phyloP scores from a whole-genome alignment of 1,140 invertebrate genomes.

The Proales similis region DNA sequence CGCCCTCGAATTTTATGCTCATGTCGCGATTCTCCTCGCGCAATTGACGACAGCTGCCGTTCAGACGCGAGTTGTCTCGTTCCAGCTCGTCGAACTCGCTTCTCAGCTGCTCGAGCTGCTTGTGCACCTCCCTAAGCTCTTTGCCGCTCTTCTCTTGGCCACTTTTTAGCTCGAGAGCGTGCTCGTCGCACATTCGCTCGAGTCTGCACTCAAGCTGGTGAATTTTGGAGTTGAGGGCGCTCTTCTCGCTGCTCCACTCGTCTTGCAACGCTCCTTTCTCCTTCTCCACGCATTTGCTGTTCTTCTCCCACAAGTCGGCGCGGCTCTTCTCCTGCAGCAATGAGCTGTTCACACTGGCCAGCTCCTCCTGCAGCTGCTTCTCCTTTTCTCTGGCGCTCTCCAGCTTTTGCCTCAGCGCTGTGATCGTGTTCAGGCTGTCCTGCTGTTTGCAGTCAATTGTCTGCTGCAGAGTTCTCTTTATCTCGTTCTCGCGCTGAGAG shows the following conservation, averaged over 20 bases:
- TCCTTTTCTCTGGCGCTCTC: conserved; percentile 5
- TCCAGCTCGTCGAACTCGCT: no score
- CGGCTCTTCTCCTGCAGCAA: conserved; percentile 6
- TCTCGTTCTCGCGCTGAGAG: conserved; percentile 11
- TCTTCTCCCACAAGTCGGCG: conserved; percentile 7
- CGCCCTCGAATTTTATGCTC: no score
- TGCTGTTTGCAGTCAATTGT: conserved; percentile 17
- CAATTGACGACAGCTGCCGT: conserved; percentile 5
- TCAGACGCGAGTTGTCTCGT: background rate
- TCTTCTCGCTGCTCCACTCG: no score
- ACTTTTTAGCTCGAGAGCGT: no score
- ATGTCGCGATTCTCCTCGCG: background rate
- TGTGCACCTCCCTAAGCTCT: no score
- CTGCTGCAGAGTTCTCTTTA: conserved; percentile 28
- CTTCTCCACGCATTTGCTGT: background rate
- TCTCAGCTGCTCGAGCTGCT: no score
- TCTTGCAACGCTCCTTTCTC: background rate
- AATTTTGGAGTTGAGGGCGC: no score
- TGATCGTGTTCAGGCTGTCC: no score
- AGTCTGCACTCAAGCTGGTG: no score
- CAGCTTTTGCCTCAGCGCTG: conserved; percentile 3
- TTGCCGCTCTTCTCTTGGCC: no score
- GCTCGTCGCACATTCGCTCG: no score
- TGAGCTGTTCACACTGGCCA: background rate
- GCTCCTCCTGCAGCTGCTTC: background rate